Evolutionary conservation across 2,113 vertebrate genomes (phyloP), one percentile per base, ranked within the genome.

Genomic region (Petroica traversi): DNA sequence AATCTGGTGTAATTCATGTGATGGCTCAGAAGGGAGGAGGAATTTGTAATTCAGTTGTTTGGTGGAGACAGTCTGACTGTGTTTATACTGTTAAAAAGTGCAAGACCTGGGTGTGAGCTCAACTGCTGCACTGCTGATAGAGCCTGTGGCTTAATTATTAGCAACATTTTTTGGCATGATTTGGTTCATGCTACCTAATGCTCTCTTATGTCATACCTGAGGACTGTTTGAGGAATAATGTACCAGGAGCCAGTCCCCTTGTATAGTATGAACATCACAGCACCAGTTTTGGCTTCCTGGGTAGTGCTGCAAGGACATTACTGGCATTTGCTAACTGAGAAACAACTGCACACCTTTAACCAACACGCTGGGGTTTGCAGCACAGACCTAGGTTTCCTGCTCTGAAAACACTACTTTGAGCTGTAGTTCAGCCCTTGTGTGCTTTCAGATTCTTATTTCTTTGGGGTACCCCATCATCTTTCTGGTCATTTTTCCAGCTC

Each of bases 121-220:
- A 81, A 31, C 68, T 36, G 19, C 51, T 62, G 33, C 22, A 3
- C 59, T 89, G 76, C 55, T 91, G 76, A 66, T 88, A 92, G 34
- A 25, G 38, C 59, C 38, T 45, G 1, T 58, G 41, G 89, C 41
- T 96, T 94, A 95, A 91, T 80, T 86, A 96, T 94, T 88, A 91
- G 51, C 84, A 63, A 77, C 26, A 3, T 66, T 95, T 94, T 84
- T 43, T 89, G 84, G 41, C 46, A 26, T 41, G 34, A 25, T 88
- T 83, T 80, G 38, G 34, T 76, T 91, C n/a, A 13, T 58, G 41
- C 46, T 80, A 4, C 67, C 17, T 75, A 63, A 19, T 68, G 41
- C 58, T 91, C 31, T 91, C 25, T 49, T 69, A 1, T 36, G 20
- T 73, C 33, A 5, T 86, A 62, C 14, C 22, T 61, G 22, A 69